These are phyloP conservation scores for Bothrops alternatus DNA, from an alignment of 2,797 vertebrate genomes.

Conservation along the genomic window DNA sequence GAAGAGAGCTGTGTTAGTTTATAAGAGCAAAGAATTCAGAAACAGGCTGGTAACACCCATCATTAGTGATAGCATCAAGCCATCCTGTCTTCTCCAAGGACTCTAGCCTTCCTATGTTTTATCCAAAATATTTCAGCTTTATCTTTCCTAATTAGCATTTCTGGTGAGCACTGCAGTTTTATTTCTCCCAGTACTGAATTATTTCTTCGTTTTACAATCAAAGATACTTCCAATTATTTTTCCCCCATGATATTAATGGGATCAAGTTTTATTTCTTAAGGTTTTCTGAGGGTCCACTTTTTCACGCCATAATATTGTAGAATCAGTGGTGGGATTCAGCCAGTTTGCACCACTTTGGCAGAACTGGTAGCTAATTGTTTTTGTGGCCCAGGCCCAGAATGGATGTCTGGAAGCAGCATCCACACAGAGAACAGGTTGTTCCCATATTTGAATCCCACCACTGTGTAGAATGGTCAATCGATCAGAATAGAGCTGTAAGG, in stretches of 20 bases:
- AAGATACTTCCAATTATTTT: background rate
- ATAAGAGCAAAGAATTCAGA: background rate
- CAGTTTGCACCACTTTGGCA: no score
- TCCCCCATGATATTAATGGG: background rate
- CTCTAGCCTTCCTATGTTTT: background rate
- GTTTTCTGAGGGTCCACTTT: background rate
- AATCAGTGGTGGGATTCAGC: no score
- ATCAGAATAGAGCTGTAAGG: no score
- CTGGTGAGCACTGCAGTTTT: background rate
- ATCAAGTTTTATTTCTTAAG: background rate
- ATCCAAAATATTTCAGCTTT: background rate
- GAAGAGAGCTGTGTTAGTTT: background rate
- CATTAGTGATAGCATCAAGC: background rate
- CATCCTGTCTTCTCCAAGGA: background rate
- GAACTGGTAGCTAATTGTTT: no score
- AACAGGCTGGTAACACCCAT: background rate
- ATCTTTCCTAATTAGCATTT: background rate
- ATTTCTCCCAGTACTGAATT: background rate
- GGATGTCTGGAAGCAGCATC: fast-evolving
- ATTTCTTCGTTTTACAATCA: background rate
- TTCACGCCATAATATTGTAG: background rate
- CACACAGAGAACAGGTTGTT: no score
- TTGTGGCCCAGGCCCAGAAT: no score
- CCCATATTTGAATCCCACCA: no score
- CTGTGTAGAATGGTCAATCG: no score